Base-by-base conservation (phyloP, 1,140 invertebrate genomes). In the Dinothrombium tinctorium region DNA sequence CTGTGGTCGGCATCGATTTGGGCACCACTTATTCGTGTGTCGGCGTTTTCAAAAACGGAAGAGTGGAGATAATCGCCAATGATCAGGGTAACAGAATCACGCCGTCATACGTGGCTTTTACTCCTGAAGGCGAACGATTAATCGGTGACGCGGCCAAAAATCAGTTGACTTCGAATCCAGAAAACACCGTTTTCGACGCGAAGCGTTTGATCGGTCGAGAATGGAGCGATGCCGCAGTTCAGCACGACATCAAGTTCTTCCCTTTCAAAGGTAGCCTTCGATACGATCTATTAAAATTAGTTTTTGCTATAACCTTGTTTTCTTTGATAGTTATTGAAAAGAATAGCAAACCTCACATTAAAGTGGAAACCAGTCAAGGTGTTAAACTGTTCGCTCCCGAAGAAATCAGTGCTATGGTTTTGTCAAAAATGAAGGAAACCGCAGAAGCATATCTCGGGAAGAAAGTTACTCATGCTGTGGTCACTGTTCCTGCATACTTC, bases 11-110 rank as follows among this genome's bases (percentile, higher is more conserved):
- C 60, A 98, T 96, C 59, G 90, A 98, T 73, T 70, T 98, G 54
- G 90, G 90, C 58, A 98, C 90, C 42, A 98, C 90, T 35, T 98
- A 98, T 59, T 96, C 90, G 47, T 96, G 87, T 70, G 89, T 95
- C 55, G 89, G 87, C 51, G 86, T 96, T 6, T 94, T 90, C 60
- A 94, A 92, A 59, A 94, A 94, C 65, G 87, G 87, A 35, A 68
- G 86, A 43, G 87, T 95, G 17, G 87, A 95, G 69, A 95, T 96
- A 50, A 95, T 95, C 51, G 84, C 89, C 46, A 95, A 96, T 54
- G 89, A 96, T 59, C 87, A 94, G 61, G 89, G 89, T 62, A 95
- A 95, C 60, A 73, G 89, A 54, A 95, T 94, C 56, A 95, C 89
- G 4, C 89, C 89, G 11, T 92, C 86, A 0, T 95, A 94, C 57